Percentiles rank a stretch among this genome's conserved stretches.
Conservation (phyloP, 2,113 vertebrate genomes). For the Aphyosemion australe region DNA sequence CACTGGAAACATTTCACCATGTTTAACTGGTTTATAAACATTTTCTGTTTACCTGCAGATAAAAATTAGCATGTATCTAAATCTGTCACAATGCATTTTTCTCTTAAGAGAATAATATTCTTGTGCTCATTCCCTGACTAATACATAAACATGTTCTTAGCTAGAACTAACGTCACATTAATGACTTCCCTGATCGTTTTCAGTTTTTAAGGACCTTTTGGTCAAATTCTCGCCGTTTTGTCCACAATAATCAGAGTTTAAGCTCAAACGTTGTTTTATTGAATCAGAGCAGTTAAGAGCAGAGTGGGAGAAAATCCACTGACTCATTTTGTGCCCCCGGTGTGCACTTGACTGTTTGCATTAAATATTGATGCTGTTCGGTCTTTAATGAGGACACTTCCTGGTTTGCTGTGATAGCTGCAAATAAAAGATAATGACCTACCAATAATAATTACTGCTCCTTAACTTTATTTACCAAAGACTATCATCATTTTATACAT, state of each 20-base stretch:
- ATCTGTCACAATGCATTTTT: neutral
- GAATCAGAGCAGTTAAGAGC: conserved; percentile 30
- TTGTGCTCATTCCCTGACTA: too few species aligned
- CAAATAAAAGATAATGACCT: neutral
- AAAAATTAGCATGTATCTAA: neutral
- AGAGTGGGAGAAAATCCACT: conserved; percentile 21
- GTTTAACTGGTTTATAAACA: too few species aligned
- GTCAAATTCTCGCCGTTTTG: neutral
- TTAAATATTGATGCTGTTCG: conserved; percentile 55
- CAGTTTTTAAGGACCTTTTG: neutral
- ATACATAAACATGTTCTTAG: too few species aligned
- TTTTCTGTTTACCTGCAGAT: too few species aligned
- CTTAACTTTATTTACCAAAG: neutral
- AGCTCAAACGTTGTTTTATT: conserved; percentile 25
- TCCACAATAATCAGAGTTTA: conserved; percentile 10
- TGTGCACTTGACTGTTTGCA: conserved; percentile 31
- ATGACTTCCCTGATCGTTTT: neutral
- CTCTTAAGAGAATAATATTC: neutral
- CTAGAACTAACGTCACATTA: neutral
- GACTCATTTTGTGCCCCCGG: conserved; percentile 28
- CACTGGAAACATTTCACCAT: too few species aligned
- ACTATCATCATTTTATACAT: neutral
- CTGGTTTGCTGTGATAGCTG: conserved; percentile 32
- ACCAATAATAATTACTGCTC: neutral
- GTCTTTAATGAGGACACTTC: conserved; percentile 34